Conservation (phyloP, 2,797 vertebrate genomes). For the Micrastur ruficollis region DNA sequence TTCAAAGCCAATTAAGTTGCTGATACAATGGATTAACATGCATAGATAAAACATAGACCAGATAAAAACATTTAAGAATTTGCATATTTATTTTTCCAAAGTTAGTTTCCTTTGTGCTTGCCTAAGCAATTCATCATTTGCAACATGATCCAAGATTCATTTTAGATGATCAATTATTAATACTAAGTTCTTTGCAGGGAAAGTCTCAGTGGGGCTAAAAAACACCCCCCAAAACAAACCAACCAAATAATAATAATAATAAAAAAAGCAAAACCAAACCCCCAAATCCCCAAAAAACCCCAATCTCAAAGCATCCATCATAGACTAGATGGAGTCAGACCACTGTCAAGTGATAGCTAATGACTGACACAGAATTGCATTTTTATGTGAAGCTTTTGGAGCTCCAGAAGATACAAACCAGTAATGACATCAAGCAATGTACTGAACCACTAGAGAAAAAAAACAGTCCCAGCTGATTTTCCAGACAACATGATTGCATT, state of each 20-base stretch:
- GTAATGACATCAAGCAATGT: background rate
- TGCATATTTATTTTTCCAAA: background rate
- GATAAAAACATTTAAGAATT: background rate
- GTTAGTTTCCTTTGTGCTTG: background rate
- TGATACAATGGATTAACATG: background rate
- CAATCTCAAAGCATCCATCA: background rate
- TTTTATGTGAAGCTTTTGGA: background rate
- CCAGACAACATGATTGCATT: background rate
- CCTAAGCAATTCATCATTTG: background rate
- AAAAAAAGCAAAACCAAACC: background rate
- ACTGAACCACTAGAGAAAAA: background rate
- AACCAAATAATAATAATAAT: background rate
- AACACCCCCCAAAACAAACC: background rate
- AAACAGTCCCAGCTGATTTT: background rate
- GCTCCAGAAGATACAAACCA: background rate
- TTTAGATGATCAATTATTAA: constrained; percentile 29
- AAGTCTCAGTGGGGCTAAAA: background rate
- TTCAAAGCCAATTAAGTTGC: background rate
- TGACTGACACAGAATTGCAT: background rate
- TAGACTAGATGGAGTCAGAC: background rate
- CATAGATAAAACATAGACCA: background rate
- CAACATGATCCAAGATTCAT: background rate
- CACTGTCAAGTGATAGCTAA: background rate
- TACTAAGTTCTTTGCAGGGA: background rate
- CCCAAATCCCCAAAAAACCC: background rate